Conservation (phyloP, 2,113 vertebrate genomes). For the Myotis lucifugus region DNA sequence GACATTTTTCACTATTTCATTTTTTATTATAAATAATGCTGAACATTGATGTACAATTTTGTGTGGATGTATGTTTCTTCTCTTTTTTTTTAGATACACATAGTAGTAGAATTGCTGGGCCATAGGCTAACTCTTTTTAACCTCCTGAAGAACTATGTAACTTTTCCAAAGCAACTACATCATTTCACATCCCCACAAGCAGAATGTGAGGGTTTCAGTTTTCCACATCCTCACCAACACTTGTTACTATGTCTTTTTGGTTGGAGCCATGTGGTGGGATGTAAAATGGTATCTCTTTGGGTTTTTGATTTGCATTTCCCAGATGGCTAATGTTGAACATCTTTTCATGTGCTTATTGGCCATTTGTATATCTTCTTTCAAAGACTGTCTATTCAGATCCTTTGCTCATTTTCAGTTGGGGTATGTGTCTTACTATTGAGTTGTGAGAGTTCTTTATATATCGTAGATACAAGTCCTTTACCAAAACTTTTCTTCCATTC, state of each 20-base stretch:
- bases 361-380: not conserved
- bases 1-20: not conserved
- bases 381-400: not conserved
- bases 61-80: not conserved
- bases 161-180: constrained; percentile 20
- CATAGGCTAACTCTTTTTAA: not conserved
- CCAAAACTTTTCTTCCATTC: constrained; percentile 4
- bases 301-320: constrained; percentile 30
- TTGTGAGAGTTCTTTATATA: constrained; percentile 12
- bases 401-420: constrained; percentile 27
- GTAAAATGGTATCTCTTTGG: not conserved
- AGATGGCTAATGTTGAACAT: not conserved
- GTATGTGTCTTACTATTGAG: not conserved
- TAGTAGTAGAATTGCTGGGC: not conserved
- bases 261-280: not conserved
- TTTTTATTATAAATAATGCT: constrained; percentile 1
- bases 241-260: not conserved
- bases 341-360: constrained; percentile 12
- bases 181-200: not conserved
- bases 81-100: not conserved
- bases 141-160: not conserved
- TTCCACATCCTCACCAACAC: not conserved
- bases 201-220: not conserved
- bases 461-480: not conserved
- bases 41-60: constrained; percentile 22